Conservation (phyloP, 2,113 vertebrate species). For the Tetraodon nigroviridis region DNA sequence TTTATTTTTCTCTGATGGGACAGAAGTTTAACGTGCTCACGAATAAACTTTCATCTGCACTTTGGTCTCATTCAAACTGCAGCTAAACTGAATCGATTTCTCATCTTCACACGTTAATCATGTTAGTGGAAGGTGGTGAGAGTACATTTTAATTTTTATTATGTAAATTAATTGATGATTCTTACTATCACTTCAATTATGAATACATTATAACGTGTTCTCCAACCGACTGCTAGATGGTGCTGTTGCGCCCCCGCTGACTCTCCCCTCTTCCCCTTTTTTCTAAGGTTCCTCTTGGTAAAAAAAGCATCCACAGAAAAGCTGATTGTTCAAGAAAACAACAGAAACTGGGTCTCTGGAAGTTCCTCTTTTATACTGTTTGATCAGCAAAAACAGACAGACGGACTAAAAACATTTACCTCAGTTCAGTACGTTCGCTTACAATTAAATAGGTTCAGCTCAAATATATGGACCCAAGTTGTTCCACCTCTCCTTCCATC, state of each 20-base stretch:
- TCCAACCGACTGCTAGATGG: too few relatives aligned
- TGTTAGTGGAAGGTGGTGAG: too few relatives aligned
- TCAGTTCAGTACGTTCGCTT: neutral
- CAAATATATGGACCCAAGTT: too few relatives aligned
- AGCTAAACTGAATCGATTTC: too few relatives aligned
- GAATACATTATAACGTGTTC: too few relatives aligned
- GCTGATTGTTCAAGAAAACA: slow-evolving; percentile 34
- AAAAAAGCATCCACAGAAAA: slow-evolving; percentile 13
- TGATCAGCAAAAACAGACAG: neutral
- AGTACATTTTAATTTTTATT: too few relatives aligned
- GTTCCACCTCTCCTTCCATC: too few relatives aligned
- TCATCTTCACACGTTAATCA: too few relatives aligned
- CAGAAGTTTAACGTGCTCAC: neutral
- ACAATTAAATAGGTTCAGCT: too few relatives aligned
- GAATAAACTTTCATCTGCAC: slow-evolving; percentile 3
- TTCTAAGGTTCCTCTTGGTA: slow-evolving; percentile 3
- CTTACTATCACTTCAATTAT: too few relatives aligned
- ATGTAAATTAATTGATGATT: too few relatives aligned
- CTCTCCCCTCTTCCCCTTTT: neutral
- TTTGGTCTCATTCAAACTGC: too few relatives aligned
- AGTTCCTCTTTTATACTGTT: slow-evolving; percentile 10
- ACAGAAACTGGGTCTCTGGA: slow-evolving; percentile 1
- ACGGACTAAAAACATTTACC: neutral
- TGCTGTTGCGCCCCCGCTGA: neutral
- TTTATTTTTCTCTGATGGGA: slow-evolving; percentile 9